A percentile compares a stretch with the other conserved stretches of the same genome.
Conservation (phyloP, 2,888 invertebrate genomes). For the Metellina segmentata region DNA sequence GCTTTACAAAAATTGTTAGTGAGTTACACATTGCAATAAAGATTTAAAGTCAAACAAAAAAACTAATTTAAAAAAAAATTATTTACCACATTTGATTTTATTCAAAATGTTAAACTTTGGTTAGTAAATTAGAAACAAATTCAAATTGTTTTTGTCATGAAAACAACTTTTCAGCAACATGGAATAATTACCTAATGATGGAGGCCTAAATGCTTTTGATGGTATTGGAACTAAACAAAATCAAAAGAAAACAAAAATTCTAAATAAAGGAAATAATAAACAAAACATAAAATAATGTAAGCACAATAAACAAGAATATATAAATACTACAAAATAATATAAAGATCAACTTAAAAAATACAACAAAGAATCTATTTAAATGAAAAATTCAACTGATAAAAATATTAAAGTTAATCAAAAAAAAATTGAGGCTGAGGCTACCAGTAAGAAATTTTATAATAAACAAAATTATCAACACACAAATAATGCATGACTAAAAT, state of each 20-base stretch:
- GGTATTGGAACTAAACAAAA: constrained; percentile 73
- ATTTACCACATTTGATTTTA: no score
- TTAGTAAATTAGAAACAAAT: not conserved
- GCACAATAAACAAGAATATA: constrained; percentile 12
- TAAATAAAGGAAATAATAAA: constrained; percentile 49
- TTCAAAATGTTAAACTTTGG: not conserved
- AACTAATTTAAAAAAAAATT: not conserved
- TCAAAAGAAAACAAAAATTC: constrained; percentile 51
- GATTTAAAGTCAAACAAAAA: no score
- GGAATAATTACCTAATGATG: constrained; percentile 68
- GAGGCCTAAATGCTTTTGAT: constrained; percentile 67
- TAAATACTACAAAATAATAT: not conserved
- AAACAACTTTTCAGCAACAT: not conserved
- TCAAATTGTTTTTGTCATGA: not conserved
- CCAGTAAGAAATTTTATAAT: not conserved
- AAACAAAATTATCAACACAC: not conserved
- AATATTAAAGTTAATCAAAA: not conserved
- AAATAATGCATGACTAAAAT: not conserved
- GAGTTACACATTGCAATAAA: not conserved
- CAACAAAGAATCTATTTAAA: constrained; percentile 42
- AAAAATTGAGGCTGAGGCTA: not conserved
- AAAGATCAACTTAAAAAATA: constrained; percentile 15
- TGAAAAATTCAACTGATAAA: constrained; percentile 9
- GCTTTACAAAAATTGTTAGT: not conserved
- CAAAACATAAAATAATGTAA: constrained; percentile 40